Evolutionary conservation across 2,888 invertebrate species (phyloP).

Genomic region (Drosophila suboccidentalis): DNA sequence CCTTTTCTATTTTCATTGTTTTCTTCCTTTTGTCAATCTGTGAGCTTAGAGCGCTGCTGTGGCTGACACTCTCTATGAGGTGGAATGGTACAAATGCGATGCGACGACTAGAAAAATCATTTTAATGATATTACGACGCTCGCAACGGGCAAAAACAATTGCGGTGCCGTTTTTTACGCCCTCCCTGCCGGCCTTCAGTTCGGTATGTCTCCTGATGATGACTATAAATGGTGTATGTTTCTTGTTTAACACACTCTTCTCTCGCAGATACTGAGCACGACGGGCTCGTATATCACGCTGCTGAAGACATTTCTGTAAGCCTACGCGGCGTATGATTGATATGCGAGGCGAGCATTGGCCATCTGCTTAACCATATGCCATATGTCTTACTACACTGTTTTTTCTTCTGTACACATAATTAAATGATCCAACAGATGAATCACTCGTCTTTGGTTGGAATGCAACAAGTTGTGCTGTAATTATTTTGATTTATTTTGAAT

Average conservation of each 20-base stretch:
- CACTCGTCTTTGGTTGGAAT: background rate
- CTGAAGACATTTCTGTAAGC: constrained; percentile 80
- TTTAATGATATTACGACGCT: constrained; percentile 83
- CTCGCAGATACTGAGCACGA: constrained; percentile 81
- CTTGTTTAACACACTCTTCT: constrained; percentile 19
- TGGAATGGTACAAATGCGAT: constrained; percentile 85
- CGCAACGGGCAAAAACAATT: constrained; percentile 81
- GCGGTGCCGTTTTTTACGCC: constrained; percentile 84
- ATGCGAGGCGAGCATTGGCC: constrained; percentile 29
- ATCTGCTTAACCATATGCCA: constrained; percentile 15
- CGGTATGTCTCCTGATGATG: constrained; percentile 68
- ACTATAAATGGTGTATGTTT: constrained; percentile 56
- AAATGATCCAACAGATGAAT: constrained; percentile 31
- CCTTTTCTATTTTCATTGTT: background rate
- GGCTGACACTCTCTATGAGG: constrained; percentile 80
- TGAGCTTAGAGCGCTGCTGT: constrained; percentile 77
- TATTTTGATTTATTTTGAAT: constrained; percentile 33
- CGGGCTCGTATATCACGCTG: constrained; percentile 83
- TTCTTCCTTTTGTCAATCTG: constrained; percentile 2
- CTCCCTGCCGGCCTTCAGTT: constrained; percentile 80
- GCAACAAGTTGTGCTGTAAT: constrained; percentile 63
- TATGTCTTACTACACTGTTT: constrained; percentile 12
- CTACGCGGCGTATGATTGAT: constrained; percentile 74
- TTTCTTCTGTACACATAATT: constrained; percentile 33
- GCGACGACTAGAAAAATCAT: constrained; percentile 82